phyloP scores from a whole-genome alignment of 1,140 invertebrate species.

The Cepaea nemoralis region DNA sequence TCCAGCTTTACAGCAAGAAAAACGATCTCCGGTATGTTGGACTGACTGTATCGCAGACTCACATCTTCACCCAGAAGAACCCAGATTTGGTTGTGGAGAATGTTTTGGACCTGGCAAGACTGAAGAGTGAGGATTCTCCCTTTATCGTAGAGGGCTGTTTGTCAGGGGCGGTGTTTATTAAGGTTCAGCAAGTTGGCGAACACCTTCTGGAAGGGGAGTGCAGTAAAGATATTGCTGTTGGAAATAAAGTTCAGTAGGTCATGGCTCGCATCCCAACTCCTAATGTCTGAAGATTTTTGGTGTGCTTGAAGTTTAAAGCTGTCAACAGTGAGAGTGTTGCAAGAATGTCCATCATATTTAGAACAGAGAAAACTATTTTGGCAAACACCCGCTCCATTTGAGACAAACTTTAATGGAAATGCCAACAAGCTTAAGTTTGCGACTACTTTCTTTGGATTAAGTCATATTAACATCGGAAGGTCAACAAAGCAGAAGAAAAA shows the following conservation, averaged over 20 bases:
- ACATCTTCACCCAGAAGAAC: conserved; percentile 50
- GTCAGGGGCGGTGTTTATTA: conserved; percentile 61
- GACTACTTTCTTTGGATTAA: too few relatives aligned
- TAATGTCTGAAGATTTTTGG: too few relatives aligned
- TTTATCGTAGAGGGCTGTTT: conserved; percentile 61
- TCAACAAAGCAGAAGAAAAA: too few relatives aligned
- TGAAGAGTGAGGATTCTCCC: conserved; percentile 58
- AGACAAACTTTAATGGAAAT: too few relatives aligned
- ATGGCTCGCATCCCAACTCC: too few relatives aligned
- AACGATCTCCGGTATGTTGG: conserved; percentile 59
- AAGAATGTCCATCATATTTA: too few relatives aligned
- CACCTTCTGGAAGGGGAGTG: conserved; percentile 42
- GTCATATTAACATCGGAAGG: too few relatives aligned
- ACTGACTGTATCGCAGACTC: conserved; percentile 48
- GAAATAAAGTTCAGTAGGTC: neutral
- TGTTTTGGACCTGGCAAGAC: conserved; percentile 55
- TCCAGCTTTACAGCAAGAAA: conserved; percentile 61
- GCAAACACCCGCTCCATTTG: too few relatives aligned
- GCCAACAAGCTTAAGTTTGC: too few relatives aligned
- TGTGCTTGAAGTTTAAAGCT: too few relatives aligned
- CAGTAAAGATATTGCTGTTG: neutral
- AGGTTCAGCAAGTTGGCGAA: conserved; percentile 54
- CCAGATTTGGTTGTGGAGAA: conserved; percentile 52
- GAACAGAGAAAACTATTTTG: too few relatives aligned
- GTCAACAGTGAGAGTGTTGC: too few relatives aligned